A percentile compares a stretch with the other conserved stretches of the same genome.
Evolutionary conservation across 2,113 vertebrate species (phyloP).

Genomic region (Carollia perspicillata): DNA sequence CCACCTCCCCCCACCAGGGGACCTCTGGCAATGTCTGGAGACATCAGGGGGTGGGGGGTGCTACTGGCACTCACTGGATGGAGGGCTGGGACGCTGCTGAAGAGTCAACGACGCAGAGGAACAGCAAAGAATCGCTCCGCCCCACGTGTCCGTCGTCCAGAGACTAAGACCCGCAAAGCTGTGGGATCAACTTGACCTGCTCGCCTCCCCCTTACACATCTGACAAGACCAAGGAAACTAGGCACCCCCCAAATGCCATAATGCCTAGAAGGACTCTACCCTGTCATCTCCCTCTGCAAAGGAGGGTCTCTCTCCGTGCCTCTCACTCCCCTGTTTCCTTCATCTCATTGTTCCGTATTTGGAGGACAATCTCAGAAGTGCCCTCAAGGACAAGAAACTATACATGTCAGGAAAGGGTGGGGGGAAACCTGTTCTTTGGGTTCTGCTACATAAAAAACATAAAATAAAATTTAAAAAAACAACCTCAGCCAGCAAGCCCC

Average conservation of each 20-base stretch:
- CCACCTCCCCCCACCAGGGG: too few relatives aligned
- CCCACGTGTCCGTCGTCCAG: fast-evolving
- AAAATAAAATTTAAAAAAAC: background rate
- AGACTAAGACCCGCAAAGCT: background rate
- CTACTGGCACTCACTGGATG: background rate
- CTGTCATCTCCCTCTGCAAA: background rate
- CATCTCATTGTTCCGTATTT: background rate
- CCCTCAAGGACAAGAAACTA: background rate
- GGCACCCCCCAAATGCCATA: background rate
- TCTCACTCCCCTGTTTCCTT: background rate
- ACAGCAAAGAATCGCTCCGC: background rate
- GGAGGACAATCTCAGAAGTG: constrained; percentile 38
- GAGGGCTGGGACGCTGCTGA: background rate
- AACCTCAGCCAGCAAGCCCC: background rate
- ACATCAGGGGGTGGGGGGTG: background rate
- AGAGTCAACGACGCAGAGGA: background rate
- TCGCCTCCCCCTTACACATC: background rate
- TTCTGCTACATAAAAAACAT: background rate
- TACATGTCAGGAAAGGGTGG: background rate
- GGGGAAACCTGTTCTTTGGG: background rate
- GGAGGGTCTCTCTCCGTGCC: background rate
- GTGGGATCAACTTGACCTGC: background rate
- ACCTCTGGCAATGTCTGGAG: background rate
- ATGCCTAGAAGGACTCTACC: background rate
- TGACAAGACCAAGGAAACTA: background rate